Conservation (phyloP, 2,113 vertebrate species). For the Brachirus orientalis region DNA sequence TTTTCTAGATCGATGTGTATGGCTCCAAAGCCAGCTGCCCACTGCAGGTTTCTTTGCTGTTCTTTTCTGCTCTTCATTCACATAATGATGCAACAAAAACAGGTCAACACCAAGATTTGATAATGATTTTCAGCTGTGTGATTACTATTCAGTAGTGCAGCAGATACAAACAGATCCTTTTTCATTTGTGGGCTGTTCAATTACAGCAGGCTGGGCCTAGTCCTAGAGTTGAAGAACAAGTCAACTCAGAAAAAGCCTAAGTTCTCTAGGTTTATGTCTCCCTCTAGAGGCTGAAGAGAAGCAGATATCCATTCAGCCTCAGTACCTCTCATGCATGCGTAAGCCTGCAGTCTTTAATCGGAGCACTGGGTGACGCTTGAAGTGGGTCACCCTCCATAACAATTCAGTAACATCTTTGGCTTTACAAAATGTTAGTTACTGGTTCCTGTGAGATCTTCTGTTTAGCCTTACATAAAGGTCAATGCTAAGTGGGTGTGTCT, state of each 20-base stretch:
- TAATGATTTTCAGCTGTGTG: conserved; percentile 1
- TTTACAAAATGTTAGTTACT: conserved; percentile 36
- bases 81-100: conserved; percentile 14
- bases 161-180: background rate
- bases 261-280: conserved; percentile 43
- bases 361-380: background rate
- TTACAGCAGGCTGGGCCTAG: no score
- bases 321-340: background rate
- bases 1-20: background rate
- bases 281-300: conserved; percentile 42
- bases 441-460: conserved; percentile 14
- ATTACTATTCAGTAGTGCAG: conserved; percentile 14
- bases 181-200: background rate
- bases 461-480: background rate
- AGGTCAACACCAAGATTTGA: background rate
- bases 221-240: no score
- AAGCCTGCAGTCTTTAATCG: background rate
- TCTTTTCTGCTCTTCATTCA: background rate
- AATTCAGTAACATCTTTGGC: conserved; percentile 67
- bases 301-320: conserved; percentile 3
- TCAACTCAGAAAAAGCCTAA: background rate
- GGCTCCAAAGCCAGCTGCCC: background rate
- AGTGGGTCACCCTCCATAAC: conserved; percentile 6
- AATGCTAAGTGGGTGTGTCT: background rate
- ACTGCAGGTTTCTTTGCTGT: conserved; percentile 1